Evolutionary conservation across 2,888 invertebrate genomes (phyloP).

Genomic region (Drosophila nigricruria): DNA sequence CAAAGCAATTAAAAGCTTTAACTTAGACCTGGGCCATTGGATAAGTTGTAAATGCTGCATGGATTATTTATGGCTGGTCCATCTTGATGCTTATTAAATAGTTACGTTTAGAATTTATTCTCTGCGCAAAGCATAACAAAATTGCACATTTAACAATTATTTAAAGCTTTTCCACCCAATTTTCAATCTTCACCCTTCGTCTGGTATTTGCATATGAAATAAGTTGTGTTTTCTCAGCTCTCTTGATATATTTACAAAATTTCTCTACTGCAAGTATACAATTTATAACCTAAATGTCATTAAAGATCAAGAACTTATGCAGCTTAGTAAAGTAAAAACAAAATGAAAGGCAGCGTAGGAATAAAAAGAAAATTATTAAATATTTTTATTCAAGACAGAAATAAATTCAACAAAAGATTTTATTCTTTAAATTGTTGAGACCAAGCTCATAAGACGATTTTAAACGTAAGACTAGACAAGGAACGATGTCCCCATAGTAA

Average conservation of each 20-base stretch:
- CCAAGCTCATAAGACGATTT: no score
- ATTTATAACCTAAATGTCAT: slow-evolving; percentile 14
- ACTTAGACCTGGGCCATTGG: slow-evolving; percentile 38
- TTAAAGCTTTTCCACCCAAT: slow-evolving; percentile 43
- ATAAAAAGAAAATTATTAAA: neutral
- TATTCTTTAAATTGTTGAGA: no score
- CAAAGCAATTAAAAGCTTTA: slow-evolving; percentile 74
- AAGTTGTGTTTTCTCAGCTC: slow-evolving; percentile 6
- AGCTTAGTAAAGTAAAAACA: neutral
- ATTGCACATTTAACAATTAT: slow-evolving; percentile 52
- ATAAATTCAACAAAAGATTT: neutral
- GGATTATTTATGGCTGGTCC: slow-evolving; percentile 64
- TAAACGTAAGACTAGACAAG: no score
- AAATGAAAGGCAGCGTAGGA: neutral
- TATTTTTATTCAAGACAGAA: neutral
- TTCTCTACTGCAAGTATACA: slow-evolving; percentile 6
- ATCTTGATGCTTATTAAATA: slow-evolving; percentile 74
- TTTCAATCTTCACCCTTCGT: slow-evolving; percentile 26
- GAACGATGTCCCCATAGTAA: no score
- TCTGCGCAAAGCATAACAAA: slow-evolving; percentile 8
- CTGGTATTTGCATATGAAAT: slow-evolving; percentile 26
- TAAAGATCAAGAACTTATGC: neutral
- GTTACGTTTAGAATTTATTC: slow-evolving; percentile 69
- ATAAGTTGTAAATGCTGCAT: slow-evolving; percentile 46
- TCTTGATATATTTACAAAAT: slow-evolving; percentile 8